A percentile compares a stretch with the other conserved stretches of the same genome.
phyloP scores from a whole-genome alignment of 2,888 invertebrate genomes.

The Zaprionus bogoriensis region DNA sequence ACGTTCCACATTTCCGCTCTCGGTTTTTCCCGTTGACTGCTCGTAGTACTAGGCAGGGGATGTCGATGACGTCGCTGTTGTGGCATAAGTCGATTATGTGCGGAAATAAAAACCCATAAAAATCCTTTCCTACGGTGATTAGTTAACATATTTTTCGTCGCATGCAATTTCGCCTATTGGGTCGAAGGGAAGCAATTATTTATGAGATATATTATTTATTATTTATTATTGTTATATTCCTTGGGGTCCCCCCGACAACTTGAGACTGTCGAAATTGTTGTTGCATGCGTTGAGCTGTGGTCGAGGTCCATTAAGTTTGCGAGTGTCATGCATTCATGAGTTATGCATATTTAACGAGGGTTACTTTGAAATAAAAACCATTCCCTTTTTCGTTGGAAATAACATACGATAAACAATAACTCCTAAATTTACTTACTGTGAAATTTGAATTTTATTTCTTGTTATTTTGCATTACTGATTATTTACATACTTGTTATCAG shows the following conservation, averaged over 20 bases:
- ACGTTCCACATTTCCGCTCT: slow-evolving; percentile 82
- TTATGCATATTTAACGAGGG: slow-evolving; percentile 60
- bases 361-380: neutral
- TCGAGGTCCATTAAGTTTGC: slow-evolving; percentile 63
- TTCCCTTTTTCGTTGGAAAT: neutral
- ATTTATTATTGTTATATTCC: slow-evolving; percentile 67
- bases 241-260: slow-evolving; percentile 23
- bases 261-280: slow-evolving; percentile 21
- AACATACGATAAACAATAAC: slow-evolving; percentile 4
- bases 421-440: neutral
- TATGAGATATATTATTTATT: slow-evolving; percentile 82
- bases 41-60: neutral
- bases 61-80: slow-evolving; percentile 9
- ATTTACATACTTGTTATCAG: no score
- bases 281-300: slow-evolving; percentile 39
- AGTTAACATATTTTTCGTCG: slow-evolving; percentile 80
- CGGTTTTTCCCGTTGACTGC: slow-evolving; percentile 84
- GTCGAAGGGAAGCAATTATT: slow-evolving; percentile 80
- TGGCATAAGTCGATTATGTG: slow-evolving; percentile 69
- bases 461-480: no score
- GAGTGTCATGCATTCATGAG: slow-evolving; percentile 47
- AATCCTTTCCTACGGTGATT: slow-evolving; percentile 82
- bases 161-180: slow-evolving; percentile 30
- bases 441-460: no score
- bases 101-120: slow-evolving; percentile 83